Percentiles rank a stretch among this genome's conserved stretches.
Evolutionary conservation across 2,113 vertebrate species (phyloP).

Genomic region (Chloropsis hardwickii): DNA sequence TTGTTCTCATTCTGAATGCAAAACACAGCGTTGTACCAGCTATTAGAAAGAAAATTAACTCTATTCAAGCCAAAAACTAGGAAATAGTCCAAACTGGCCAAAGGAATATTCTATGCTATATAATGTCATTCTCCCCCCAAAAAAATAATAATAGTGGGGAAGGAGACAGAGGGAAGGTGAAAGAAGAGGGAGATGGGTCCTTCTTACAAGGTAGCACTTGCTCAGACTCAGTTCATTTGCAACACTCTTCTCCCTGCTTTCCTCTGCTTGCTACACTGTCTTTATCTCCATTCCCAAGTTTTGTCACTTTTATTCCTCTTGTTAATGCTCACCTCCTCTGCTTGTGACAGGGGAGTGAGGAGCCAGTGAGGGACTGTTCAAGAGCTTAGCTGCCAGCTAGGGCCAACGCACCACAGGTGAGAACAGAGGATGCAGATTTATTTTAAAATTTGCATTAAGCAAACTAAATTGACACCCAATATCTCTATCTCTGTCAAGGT

Average conservation of each 20-base stretch:
- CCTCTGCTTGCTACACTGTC: background rate
- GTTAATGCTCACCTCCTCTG: background rate
- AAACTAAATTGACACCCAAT: background rate
- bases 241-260: background rate
- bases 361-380: background rate
- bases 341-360: background rate
- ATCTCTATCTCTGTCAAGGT: background rate
- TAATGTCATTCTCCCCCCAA: background rate
- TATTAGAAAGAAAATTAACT: background rate
- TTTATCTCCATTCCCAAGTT: background rate
- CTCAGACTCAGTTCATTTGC: background rate
- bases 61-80: background rate
- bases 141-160: background rate
- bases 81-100: background rate
- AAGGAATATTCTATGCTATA: background rate
- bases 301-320: background rate
- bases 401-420: fast-evolving
- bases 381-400: background rate
- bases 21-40: background rate
- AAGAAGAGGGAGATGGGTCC: background rate
- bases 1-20: background rate
- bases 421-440: background rate
- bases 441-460: background rate
- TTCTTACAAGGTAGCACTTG: background rate
- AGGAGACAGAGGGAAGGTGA: background rate